Base-by-base conservation (phyloP, 53 echinoderm and acorn worm species). In the Echinometra lucunter region DNA sequence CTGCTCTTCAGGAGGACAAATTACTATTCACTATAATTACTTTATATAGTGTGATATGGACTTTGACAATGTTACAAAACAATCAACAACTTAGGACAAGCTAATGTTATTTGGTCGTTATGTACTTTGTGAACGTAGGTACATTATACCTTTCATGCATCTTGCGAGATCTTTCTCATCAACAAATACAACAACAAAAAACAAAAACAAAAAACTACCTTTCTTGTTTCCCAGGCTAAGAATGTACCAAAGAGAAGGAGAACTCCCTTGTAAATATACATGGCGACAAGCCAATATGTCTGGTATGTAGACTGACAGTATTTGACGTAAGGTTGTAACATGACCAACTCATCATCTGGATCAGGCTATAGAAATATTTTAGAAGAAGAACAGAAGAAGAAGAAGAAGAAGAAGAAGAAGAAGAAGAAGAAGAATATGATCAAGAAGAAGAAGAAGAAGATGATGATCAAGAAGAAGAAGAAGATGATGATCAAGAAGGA, bases 191-290 rank as follows among this genome's bases (percentile, higher is more conserved):
- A n/a, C n/a, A n/a, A n/a, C n/a, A n/a, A n/a, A n/a, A n/a, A n/a
- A n/a, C n/a, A n/a, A n/a, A n/a, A n/a, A 47, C 4, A 23, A 28
- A 85, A 47, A 85, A 47, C 49, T 85, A 85, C 98, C 98, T 98
- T 97, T 89, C 98, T 95, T 7, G 98, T 98, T 94, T 98, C 98
- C 98, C 98, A 98, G 0, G 98, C 98, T 81, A 98, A 72, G 92
- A 98, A 98, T 0, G 98, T 95, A 0, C 98, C 98, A 49, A 97
- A 98, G 32, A 97, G 74, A 12, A 98, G 95, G n/a, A 98, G 92
- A 21, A 98, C 89, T 19, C 98, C 98, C 58, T 97, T 98, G 91
- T 97, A 97, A 23, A 91, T 89, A 66, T 95, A 97, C 63, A 97
- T 88, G 9, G 95, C 95, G 25, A 94, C 96, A 15, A 94, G 88